These are phyloP conservation scores for Dryobotodes eremita DNA, from an alignment of 2,888 invertebrate genomes.

Conservation along the genomic window DNA sequence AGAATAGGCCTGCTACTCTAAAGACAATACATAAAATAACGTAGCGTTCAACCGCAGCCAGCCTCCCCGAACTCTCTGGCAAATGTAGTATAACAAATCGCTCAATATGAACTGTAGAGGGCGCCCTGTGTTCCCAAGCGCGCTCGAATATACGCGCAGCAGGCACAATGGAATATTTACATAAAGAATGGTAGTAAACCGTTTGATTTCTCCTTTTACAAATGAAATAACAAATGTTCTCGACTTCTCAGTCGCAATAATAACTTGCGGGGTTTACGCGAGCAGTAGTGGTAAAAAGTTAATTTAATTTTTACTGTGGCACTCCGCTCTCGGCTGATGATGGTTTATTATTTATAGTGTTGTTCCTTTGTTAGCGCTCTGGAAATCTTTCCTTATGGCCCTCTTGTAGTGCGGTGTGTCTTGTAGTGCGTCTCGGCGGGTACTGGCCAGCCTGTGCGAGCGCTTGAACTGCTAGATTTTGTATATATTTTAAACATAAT, in stretches of 20 bases:
- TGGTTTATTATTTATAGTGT: conserved; percentile 59
- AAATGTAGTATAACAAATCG: conserved; percentile 62
- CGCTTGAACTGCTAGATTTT: too few species aligned
- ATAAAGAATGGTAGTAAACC: conserved; percentile 75
- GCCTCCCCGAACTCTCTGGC: conserved; percentile 11
- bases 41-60: conserved; percentile 20
- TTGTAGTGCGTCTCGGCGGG: too few species aligned
- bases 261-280: conserved; percentile 69
- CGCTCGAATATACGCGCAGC: conserved; percentile 59
- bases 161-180: conserved; percentile 78
- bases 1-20: conserved; percentile 33
- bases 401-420: too few species aligned
- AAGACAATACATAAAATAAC: conserved; percentile 42
- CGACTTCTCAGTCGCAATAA: conserved; percentile 68
- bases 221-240: conserved; percentile 75
- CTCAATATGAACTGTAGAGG: conserved; percentile 48
- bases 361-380: conserved; percentile 46
- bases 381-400: conserved; percentile 11
- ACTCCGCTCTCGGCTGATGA: conserved; percentile 47
- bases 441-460: too few species aligned
- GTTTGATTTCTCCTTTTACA: conserved; percentile 74
- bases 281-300: conserved; percentile 66
- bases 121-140: conserved; percentile 60
- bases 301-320: conserved; percentile 70
- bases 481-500: too few species aligned